Conservation (phyloP, 2,797 vertebrate species). For the Mormyrus hasselquistii region DNA sequence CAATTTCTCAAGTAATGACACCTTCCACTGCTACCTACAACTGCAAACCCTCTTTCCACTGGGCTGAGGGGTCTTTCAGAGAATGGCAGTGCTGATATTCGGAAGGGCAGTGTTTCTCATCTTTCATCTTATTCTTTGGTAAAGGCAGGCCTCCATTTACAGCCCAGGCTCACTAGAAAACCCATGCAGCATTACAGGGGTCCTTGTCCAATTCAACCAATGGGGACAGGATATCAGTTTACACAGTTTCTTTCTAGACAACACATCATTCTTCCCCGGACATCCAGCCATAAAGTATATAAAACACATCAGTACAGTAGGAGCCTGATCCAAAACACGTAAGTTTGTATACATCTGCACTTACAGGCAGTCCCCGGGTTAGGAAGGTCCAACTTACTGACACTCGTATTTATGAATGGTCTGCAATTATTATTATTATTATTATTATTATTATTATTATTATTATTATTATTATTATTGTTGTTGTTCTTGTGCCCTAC, state of each 20-base stretch:
- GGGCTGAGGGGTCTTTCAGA: not conserved
- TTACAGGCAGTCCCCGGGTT: not conserved
- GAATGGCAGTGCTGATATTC: not conserved
- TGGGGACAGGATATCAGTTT: not conserved
- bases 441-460: too few species aligned
- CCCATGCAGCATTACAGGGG: not conserved
- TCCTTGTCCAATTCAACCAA: not conserved
- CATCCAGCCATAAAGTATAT: not conserved
- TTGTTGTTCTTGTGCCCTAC: too few species aligned
- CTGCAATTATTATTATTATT: too few species aligned
- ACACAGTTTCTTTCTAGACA: not conserved
- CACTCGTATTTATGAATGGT: too few species aligned
- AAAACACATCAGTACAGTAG: not conserved
- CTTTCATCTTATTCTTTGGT: conserved; percentile 9
- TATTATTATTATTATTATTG: too few species aligned
- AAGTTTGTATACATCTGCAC: not conserved
- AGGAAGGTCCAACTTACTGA: too few species aligned
- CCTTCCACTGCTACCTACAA: not conserved
- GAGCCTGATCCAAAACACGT: not conserved
- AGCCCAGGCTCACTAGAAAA: conserved; percentile 1
- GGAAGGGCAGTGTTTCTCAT: not conserved
- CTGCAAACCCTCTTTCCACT: not conserved
- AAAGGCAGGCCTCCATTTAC: conserved; percentile 7
- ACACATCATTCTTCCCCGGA: not conserved
- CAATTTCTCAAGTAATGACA: not conserved